phyloP scores from a whole-genome alignment of 1,140 invertebrate genomes.

The Nephila pilipes region DNA sequence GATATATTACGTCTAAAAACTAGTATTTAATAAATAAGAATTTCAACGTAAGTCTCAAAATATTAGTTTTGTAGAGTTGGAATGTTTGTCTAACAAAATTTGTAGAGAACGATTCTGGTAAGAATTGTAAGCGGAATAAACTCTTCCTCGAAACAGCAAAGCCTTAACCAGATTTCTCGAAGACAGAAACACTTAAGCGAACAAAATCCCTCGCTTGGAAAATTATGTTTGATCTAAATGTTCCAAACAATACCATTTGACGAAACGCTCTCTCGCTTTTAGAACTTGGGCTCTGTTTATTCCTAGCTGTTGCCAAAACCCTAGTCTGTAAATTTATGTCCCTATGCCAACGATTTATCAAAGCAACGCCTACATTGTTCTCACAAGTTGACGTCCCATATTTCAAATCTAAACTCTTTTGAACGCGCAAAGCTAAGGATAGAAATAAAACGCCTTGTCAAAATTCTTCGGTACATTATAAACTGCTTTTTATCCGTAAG shows the following conservation, averaged over 20 bases:
- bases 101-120: not conserved
- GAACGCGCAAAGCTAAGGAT: not conserved
- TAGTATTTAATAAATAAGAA: too few species aligned
- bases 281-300: not conserved
- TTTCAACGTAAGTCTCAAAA: too few species aligned
- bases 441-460: not conserved
- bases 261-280: not conserved
- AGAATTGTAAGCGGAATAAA: too few species aligned
- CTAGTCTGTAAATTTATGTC: not conserved
- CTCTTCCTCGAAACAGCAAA: too few species aligned
- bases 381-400: not conserved
- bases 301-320: constrained; percentile 24
- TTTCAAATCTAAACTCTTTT: not conserved
- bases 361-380: constrained; percentile 13
- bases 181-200: too few species aligned
- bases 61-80: not conserved
- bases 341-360: not conserved
- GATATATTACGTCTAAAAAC: too few species aligned
- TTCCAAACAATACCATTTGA: not conserved
- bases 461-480: not conserved
- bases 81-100: not conserved
- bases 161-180: too few species aligned
- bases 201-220: not conserved
- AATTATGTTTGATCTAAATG: not conserved
- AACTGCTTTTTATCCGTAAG: not conserved